Evolutionary conservation across 1,140 invertebrate species (phyloP), one percentile per base, ranked within the genome.

Genomic region (Nebria ingens): DNA sequence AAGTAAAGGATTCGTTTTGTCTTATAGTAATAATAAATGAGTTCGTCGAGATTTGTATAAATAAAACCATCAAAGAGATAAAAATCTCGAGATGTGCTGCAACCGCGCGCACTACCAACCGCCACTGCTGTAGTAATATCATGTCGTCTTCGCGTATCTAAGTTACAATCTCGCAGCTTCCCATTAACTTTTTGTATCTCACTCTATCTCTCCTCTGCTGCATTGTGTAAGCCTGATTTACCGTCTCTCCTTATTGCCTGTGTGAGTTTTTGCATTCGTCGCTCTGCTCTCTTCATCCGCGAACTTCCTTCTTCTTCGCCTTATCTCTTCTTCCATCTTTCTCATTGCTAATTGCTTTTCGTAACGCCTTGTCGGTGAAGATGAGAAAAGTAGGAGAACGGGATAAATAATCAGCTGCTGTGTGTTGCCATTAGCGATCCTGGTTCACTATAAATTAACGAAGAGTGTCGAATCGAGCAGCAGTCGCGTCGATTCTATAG

Each of bases 371-470:
- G 56, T 60, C n/a, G n/a, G n/a, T n/a, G n/a, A n/a, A 53, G 59
- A n/a, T n/a, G n/a, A n/a, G n/a, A n/a, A n/a, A n/a, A n/a, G n/a
- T n/a, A n/a, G n/a, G n/a, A n/a, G n/a, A n/a, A n/a, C n/a, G 56
- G 45, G 53, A 53, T 57, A 60, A 60, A 60, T 60, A 60, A 60
- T 60, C 56, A 60, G 56, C 52, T 60, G 40, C 59, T 56, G 53
- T 60, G n/a, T n/a, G 56, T 60, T 58, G 59, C 56, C 56, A 60
- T 60, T 60, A 60, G 59, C 52, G 58, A n/a, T n/a, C n/a, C n/a
- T 52, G 49, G 56, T 59, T 60, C 56, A 55, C 59, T 58, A 60
- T 60, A 60, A 60, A 60, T 60, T 60, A 60, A 53, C 56, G 22
- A 29, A n/a, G n/a, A n/a, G n/a, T n/a, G n/a, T n/a, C n/a, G n/a